These are phyloP conservation scores for Ceratina australensis DNA, from an alignment of 1,140 invertebrate genomes.

Conservation along the genomic window DNA sequence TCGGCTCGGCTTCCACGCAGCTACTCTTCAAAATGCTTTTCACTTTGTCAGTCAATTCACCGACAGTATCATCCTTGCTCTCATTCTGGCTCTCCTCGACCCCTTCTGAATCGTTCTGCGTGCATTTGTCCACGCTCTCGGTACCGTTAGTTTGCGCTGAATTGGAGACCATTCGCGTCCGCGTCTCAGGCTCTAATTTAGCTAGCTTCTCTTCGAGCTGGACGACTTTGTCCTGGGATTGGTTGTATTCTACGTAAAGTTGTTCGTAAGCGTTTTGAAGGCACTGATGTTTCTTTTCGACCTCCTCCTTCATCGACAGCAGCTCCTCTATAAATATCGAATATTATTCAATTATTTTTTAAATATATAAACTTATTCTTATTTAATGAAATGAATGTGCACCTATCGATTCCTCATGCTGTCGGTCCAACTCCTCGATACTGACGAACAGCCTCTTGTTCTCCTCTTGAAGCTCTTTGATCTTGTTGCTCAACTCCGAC, in stretches of 20 bases:
- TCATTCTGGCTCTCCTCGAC: conserved; percentile 4
- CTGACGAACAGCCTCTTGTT: conserved; percentile 81
- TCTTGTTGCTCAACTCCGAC: conserved; percentile 75
- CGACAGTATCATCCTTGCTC: conserved; percentile 20
- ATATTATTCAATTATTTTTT: too few relatives aligned
- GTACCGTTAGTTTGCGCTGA: conserved; percentile 23
- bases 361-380: too few relatives aligned
- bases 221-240: conserved; percentile 64
- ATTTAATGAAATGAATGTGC: neutral
- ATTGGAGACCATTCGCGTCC: conserved; percentile 14
- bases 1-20: conserved; percentile 53
- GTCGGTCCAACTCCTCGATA: conserved; percentile 86
- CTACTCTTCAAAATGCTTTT: conserved; percentile 70
- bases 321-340: conserved; percentile 78
- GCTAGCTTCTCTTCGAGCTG: conserved; percentile 44
- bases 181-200: neutral
- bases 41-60: conserved; percentile 62
- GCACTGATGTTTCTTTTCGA: conserved; percentile 81
- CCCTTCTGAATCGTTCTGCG: conserved; percentile 36
- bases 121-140: conserved; percentile 36
- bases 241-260: conserved; percentile 74
- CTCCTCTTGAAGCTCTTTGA: conserved; percentile 76
- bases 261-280: conserved; percentile 75
- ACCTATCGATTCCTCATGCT: conserved; percentile 85
- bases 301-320: conserved; percentile 82